phyloP scores from a whole-genome alignment of 2,888 invertebrate species.

The Eupithecia inturbata region DNA sequence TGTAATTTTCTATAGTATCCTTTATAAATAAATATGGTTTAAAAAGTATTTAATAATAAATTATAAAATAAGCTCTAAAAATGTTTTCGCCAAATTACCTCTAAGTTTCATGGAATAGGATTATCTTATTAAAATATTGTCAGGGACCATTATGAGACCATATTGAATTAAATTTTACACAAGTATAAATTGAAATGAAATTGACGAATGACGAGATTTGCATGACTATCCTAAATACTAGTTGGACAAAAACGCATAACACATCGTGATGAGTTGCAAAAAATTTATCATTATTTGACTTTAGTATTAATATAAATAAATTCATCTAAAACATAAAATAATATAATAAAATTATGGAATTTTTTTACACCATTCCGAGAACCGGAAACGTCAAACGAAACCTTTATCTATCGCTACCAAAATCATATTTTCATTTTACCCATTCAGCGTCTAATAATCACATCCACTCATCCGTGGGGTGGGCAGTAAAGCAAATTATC shows the following conservation, averaged over 20 bases:
- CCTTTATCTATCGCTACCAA: conserved; percentile 19
- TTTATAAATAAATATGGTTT: too few relatives aligned
- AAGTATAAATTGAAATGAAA: too few relatives aligned
- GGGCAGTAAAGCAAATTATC: conserved; percentile 67
- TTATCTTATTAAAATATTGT: too few relatives aligned
- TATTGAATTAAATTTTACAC: too few relatives aligned
- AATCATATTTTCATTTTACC: conserved; percentile 50
- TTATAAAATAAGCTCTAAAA: too few relatives aligned
- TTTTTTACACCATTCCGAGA: neutral
- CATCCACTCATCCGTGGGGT: conserved; percentile 59
- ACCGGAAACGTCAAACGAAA: conserved; percentile 8
- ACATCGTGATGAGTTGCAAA: neutral
- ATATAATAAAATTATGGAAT: neutral
- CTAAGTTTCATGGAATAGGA: too few relatives aligned
- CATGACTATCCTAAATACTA: too few relatives aligned
- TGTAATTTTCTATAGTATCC: too few relatives aligned
- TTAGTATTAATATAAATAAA: neutral
- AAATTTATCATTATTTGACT: neutral
- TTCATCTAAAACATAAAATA: neutral
- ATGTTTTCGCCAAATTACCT: too few relatives aligned
- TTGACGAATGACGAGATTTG: too few relatives aligned
- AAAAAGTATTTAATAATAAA: too few relatives aligned
- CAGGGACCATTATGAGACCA: too few relatives aligned
- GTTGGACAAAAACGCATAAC: neutral
- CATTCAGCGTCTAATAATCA: conserved; percentile 58